Evolutionary conservation across 1,140 invertebrate species (phyloP), one percentile per base, ranked within the genome.

Genomic region (Cyclina sinensis): DNA sequence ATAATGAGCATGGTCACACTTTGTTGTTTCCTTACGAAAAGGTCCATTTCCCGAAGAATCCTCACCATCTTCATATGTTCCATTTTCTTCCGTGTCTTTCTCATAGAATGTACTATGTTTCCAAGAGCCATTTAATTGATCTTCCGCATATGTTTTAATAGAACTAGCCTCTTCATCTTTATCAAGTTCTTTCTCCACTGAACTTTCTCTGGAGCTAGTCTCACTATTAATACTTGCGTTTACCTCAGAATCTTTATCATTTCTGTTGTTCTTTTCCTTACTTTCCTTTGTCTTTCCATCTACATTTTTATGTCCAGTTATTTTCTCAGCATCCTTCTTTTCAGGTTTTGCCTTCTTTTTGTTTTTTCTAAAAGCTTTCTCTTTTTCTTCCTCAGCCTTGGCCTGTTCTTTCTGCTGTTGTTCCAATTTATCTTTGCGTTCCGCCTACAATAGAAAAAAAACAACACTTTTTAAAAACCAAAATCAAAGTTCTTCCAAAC

Each of bases 1-100:
- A 54, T 32, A 65, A 24, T 82, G 51, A 14, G 48, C n/a, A 80
- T 37, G 24, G n/a, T 80, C 78, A 59, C 24, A n/a, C n/a, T 39
- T 51, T 80, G 24, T 39, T 39, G 48, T 43, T 37, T 80, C 73
- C 1, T 76, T 9, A 27, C 1, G 46, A 30, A 32, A 46, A 48
- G 32, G 5, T 39, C 24, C 73, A 48, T 76, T 51, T 54, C 30
- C 0, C 35, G 24, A 37, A 18, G 65, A 14, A 16, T 70, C 3
- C 1, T 35, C 32, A 37, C 0, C 35, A 12, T 70, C 32, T 70
- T 37, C 65, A 27, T 1, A 4, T 1, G 35, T n/a, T 37, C 14
- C 35, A 35, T 37, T 35, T 14, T 70, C 65, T n/a, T 14, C 14
- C 21, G 54, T 24, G 14, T 9, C 32, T 37, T 37, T 70, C 18